phyloP scores from a whole-genome alignment of 2,888 invertebrate genomes.

The Noctua janthina region DNA sequence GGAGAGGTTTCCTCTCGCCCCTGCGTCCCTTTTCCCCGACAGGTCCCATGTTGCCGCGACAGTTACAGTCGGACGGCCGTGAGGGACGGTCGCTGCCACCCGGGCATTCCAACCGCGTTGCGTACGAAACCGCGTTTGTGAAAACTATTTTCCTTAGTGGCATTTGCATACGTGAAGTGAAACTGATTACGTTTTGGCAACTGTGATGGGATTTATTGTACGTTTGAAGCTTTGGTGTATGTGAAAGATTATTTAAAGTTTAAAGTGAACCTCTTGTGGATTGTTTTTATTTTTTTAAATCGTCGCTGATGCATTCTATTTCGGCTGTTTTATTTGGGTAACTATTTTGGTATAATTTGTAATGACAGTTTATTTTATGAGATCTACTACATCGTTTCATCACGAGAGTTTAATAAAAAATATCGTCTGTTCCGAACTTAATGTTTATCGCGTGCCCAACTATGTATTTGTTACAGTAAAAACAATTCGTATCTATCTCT shows the following conservation, averaged over 20 bases:
- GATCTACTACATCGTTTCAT: constrained; percentile 29
- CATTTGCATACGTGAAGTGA: constrained; percentile 87
- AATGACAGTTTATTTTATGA: constrained; percentile 41
- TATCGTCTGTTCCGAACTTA: constrained; percentile 26
- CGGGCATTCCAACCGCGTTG: constrained; percentile 75
- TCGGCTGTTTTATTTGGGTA: constrained; percentile 65
- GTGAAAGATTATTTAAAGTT: constrained; percentile 73
- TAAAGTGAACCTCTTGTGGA: constrained; percentile 76
- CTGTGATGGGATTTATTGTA: constrained; percentile 80
- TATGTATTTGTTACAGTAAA: constrained; percentile 49
- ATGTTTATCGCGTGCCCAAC: constrained; percentile 38
- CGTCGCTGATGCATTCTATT: constrained; percentile 64
- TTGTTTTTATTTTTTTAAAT: constrained; percentile 77
- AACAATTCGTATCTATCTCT: constrained; percentile 63
- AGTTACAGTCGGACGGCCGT: constrained; percentile 83
- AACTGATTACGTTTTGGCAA: constrained; percentile 81
- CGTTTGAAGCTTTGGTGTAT: constrained; percentile 70
- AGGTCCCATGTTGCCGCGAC: constrained; percentile 77
- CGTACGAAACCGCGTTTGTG: constrained; percentile 72
- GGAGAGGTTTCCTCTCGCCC: constrained; percentile 81
- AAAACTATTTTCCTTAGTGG: constrained; percentile 85
- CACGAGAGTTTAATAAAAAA: constrained; percentile 28
- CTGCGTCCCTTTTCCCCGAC: constrained; percentile 79
- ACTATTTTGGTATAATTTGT: constrained; percentile 59
- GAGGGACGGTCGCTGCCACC: constrained; percentile 73